Conservation (phyloP, 2,113 vertebrate genomes). For the Excalfactoria chinensis region DNA sequence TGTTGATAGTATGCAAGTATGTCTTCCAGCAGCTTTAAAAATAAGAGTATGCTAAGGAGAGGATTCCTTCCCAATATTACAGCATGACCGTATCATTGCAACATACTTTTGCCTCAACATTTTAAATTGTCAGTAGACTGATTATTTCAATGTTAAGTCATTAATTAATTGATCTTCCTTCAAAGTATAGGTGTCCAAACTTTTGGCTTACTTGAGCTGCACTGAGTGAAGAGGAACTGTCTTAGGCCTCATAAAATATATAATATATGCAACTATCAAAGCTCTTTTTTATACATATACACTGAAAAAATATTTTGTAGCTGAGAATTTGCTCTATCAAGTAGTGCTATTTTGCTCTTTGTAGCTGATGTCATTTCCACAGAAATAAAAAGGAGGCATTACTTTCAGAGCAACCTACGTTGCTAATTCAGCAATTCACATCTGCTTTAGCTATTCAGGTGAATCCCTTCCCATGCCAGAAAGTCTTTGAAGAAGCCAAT, state of each 20-base stretch:
- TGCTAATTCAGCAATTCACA: not conserved
- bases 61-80: not conserved
- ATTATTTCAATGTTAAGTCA: not conserved
- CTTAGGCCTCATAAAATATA: not conserved
- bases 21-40: conserved; percentile 16
- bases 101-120: not conserved
- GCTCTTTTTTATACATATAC: no score
- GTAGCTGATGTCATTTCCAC: no score
- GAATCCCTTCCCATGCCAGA: not conserved
- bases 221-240: not conserved
- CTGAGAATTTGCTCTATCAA: no score
- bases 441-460: not conserved
- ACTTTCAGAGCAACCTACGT: no score
- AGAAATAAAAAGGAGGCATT: no score
- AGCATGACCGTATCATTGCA: not conserved
- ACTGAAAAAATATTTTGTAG: no score
- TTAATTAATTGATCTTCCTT: not conserved
- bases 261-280: not conserved
- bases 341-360: no score
- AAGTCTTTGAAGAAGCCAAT: not conserved
- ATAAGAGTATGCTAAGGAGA: not conserved
- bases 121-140: not conserved
- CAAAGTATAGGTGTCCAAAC: not conserved
- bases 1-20: not conserved
- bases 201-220: not conserved